Conservation (phyloP, 2,888 invertebrate genomes). For the Phragmatobia fuliginosa region DNA sequence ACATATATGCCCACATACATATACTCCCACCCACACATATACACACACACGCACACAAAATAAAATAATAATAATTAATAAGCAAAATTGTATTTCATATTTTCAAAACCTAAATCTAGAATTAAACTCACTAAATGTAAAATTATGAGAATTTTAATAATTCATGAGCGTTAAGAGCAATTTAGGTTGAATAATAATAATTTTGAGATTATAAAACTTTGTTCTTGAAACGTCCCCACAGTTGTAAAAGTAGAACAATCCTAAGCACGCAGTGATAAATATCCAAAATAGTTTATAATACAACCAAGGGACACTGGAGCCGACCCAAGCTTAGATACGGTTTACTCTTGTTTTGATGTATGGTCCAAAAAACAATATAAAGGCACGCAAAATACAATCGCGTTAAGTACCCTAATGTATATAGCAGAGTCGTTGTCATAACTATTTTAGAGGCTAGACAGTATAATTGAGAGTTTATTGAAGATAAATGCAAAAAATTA, state of each 20-base stretch:
- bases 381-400: no score
- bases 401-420: no score
- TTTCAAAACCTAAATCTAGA: not conserved
- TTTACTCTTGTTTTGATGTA: conserved; percentile 22
- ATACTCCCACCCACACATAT: no score
- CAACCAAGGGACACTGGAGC: conserved; percentile 41
- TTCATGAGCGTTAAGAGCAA: not conserved
- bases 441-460: no score
- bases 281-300: conserved; percentile 45
- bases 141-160: not conserved
- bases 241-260: not conserved
- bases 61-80: no score
- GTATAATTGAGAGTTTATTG: no score
- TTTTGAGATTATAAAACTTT: not conserved
- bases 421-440: no score
- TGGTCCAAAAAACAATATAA: not conserved
- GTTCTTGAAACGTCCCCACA: not conserved
- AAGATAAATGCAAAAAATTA: no score
- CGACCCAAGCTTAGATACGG: conserved; percentile 34
- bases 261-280: conserved; percentile 33
- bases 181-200: not conserved
- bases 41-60: no score
- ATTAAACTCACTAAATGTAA: not conserved
- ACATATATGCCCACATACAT: not conserved
- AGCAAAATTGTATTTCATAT: no score